Percentiles rank a stretch among this genome's conserved stretches.
Conservation (phyloP, 2,888 invertebrate species). For the Pterostichus madidus region DNA sequence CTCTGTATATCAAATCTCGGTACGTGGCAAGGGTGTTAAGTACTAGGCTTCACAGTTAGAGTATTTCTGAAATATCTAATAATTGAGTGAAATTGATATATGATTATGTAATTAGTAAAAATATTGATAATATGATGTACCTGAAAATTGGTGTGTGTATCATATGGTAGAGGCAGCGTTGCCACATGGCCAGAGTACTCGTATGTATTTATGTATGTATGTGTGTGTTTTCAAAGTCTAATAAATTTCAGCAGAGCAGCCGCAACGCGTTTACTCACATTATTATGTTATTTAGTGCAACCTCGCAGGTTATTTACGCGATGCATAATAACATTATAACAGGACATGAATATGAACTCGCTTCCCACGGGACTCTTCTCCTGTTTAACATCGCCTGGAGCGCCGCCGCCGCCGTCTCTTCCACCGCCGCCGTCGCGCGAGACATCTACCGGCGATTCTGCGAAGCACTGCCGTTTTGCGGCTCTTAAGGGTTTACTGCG, state of each 20-base stretch:
- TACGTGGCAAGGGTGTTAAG: too few relatives aligned
- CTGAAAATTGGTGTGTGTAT: neutral
- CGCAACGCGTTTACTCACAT: slow-evolving; percentile 73
- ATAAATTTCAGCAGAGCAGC: slow-evolving; percentile 74
- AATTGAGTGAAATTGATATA: too few relatives aligned
- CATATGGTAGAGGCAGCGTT: neutral
- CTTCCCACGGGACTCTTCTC: slow-evolving; percentile 74
- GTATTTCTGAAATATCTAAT: too few relatives aligned
- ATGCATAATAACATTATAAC: slow-evolving; percentile 74
- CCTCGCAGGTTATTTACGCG: slow-evolving; percentile 74
- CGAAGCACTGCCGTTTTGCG: slow-evolving; percentile 46
- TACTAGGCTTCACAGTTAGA: too few relatives aligned
- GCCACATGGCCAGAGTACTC: too few relatives aligned
- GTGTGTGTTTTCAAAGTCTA: slow-evolving; percentile 70
- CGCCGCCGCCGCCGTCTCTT: slow-evolving; percentile 27
- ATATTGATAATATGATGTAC: neutral
- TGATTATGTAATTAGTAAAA: too few relatives aligned
- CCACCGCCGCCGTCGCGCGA: slow-evolving; percentile 68
- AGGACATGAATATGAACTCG: slow-evolving; percentile 75
- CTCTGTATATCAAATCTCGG: too few relatives aligned
- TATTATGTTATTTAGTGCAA: slow-evolving; percentile 75
- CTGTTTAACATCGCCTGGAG: slow-evolving; percentile 62
- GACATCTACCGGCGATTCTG: slow-evolving; percentile 60
- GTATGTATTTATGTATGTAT: slow-evolving; percentile 18
- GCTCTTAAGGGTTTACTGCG: slow-evolving; percentile 60